phyloP scores from a whole-genome alignment of 2,113 vertebrate genomes.

The Cettia cetti region DNA sequence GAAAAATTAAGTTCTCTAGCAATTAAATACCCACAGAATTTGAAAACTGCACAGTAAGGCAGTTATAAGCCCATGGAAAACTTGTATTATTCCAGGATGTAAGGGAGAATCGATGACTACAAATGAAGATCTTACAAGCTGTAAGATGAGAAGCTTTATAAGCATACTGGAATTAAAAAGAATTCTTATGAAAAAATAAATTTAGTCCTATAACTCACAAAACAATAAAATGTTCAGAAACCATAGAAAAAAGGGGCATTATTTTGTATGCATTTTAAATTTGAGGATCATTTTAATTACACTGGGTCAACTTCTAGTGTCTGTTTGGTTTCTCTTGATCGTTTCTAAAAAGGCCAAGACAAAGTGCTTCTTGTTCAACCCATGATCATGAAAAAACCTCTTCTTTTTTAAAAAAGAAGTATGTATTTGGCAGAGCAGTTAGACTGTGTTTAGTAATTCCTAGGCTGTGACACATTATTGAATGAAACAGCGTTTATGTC shows the following conservation, averaged over 20 bases:
- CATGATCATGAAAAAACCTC: neutral
- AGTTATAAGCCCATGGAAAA: neutral
- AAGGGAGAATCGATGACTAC: neutral
- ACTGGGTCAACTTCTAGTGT: neutral
- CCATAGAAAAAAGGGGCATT: neutral
- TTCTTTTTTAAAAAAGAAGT: neutral
- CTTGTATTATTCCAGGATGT: neutral
- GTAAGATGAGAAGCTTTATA: neutral
- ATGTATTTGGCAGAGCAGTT: neutral
- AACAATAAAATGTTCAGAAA: neutral
- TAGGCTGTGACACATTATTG: neutral
- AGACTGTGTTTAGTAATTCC: neutral
- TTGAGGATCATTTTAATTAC: neutral
- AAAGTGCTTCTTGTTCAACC: neutral
- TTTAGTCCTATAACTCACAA: neutral
- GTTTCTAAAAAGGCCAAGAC: neutral
- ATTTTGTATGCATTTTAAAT: neutral
- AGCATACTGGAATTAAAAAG: neutral
- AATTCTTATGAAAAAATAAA: neutral
- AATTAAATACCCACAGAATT: conserved; percentile 9
- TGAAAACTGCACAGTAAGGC: neutral
- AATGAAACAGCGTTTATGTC: neutral
- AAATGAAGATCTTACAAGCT: neutral
- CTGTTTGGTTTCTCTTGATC: neutral
- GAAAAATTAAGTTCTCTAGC: conserved; percentile 27